A percentile compares a stretch with the other conserved stretches of the same genome.
Conservation (phyloP, 2,888 invertebrate genomes). For the Elegia similella region DNA sequence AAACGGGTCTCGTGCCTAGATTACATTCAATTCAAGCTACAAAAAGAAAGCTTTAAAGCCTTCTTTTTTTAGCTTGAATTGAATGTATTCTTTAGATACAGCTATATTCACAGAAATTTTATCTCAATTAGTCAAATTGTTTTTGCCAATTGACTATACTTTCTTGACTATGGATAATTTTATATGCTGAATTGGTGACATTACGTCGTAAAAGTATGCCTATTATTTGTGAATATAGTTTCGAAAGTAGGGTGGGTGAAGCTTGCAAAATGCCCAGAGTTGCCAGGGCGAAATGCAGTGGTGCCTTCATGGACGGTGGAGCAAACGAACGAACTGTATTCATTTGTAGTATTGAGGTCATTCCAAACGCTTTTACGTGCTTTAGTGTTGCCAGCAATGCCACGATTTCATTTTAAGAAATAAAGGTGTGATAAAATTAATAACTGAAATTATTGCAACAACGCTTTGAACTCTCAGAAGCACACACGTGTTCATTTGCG, state of each 20-base stretch:
- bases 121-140: too few species aligned
- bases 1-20: too few species aligned
- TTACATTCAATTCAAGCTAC: too few species aligned
- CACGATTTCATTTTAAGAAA: conserved; percentile 26
- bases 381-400: conserved; percentile 46
- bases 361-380: conserved; percentile 63
- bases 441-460: not conserved
- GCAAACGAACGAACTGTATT: conserved; percentile 33
- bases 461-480: too few species aligned
- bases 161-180: not conserved
- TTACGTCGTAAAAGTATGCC: not conserved
- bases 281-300: conserved; percentile 20
- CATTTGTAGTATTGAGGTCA: conserved; percentile 48
- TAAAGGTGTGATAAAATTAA: not conserved
- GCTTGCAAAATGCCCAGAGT: not conserved
- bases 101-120: too few species aligned
- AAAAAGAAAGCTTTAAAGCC: too few species aligned
- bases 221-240: not conserved
- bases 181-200: not conserved
- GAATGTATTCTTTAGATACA: too few species aligned
- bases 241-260: not conserved
- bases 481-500: too few species aligned
- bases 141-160: too few species aligned
- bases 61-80: too few species aligned
- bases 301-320: conserved; percentile 44